These are phyloP conservation scores for Halyomorpha halys DNA, from an alignment of 1,140 invertebrate species.

Conservation along the genomic window DNA sequence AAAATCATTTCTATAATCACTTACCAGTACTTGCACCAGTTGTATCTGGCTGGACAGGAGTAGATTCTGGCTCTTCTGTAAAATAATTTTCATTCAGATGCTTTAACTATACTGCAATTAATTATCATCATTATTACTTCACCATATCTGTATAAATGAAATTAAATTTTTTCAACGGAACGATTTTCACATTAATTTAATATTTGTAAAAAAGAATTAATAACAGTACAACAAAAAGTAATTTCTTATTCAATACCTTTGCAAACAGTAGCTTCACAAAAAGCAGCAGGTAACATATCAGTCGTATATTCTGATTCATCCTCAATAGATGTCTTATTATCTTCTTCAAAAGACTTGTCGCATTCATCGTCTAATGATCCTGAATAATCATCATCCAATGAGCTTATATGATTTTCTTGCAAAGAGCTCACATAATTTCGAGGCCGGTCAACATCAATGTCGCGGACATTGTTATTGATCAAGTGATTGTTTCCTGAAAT, in stretches of 20 bases:
- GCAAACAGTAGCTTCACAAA: constrained; percentile 11
- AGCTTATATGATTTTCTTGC: constrained; percentile 9
- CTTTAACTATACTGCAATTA: too few relatives aligned
- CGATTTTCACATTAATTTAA: too few relatives aligned
- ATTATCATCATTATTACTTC: too few relatives aligned
- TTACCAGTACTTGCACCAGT: background rate
- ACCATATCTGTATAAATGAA: too few relatives aligned
- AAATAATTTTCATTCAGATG: background rate
- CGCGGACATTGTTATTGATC: too few relatives aligned
- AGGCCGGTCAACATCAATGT: too few relatives aligned
- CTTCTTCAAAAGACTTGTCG: background rate
- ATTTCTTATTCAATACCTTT: background rate
- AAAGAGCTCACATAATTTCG: background rate
- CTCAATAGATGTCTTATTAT: background rate
- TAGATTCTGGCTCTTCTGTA: background rate
- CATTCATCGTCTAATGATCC: background rate
- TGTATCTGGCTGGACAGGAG: background rate
- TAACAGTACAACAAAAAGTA: too few relatives aligned
- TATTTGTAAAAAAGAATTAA: too few relatives aligned
- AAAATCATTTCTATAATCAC: too few relatives aligned
- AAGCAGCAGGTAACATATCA: constrained; percentile 13
- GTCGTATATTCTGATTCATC: constrained; percentile 10
- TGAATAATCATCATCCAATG: background rate
- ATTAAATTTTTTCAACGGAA: too few relatives aligned
- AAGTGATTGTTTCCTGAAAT: too few relatives aligned